Base-by-base conservation (phyloP, 2,113 vertebrate species). In the Alethe diademata region DNA sequence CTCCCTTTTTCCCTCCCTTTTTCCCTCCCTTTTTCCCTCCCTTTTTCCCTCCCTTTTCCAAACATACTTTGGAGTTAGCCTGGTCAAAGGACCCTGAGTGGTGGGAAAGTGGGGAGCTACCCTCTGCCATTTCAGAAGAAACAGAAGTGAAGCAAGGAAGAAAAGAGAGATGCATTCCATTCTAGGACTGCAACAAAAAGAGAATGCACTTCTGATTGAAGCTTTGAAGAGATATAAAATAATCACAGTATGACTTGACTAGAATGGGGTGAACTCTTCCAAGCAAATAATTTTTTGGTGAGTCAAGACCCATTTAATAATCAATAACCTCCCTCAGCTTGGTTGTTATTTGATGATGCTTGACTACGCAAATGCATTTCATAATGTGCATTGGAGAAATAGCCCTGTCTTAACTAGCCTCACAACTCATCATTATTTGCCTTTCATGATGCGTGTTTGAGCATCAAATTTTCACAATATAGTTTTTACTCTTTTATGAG, bases 391-490 rank as follows among this genome's bases (percentile, higher is more conserved):
- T 23, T 67, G 40, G 57, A 67, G 33, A 89, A 84, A 89, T 33
- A 85, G 45, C 28, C 22, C 26, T 74, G 20, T 22, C 74, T 91
- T 89, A 74, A 51, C 23, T 78, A 42, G 78, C 47, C 29, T 78
- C 38, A 33, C 56, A 84, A 74, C 48, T 78, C 66, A 69, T n/a
- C 31, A 16, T 48, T 86, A 14, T 84, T 91, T 92, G 16, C 56
- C 29, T 85, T 81, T 84, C 4, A 2, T 51, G 15, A 38, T 64
- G 26, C 54, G 35, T 74, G 7, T 81, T 91, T 71, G 31, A 78
- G n/a, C 57, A 90, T 74, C 73, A 87, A 74, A 78, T 92, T 92
- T 96, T 92, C 19, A 66, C 90, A 36, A 31, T 78, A 67, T 31
- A 53, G 13, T 91, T 94, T 96, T 91, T 84, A 81, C 7, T n/a